Percentiles rank a stretch among this genome's conserved stretches.
phyloP scores from a whole-genome alignment of 1,140 invertebrate genomes.

The Trialeurodes vaporariorum region DNA sequence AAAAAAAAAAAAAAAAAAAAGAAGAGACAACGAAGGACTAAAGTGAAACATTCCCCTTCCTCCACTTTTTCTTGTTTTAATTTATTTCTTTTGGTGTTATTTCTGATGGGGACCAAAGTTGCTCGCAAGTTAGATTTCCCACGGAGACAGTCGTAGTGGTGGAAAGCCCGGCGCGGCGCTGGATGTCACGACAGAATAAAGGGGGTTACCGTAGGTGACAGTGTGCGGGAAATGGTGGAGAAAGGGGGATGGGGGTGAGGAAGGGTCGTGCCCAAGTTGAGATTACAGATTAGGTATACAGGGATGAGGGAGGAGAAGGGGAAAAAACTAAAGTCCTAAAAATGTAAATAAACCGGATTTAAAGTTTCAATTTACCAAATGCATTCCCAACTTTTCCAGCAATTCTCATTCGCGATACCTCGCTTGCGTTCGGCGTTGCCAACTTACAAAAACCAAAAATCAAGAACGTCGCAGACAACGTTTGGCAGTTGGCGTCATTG shows the following conservation, averaged over 20 bases:
- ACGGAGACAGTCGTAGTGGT: not conserved
- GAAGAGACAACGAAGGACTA: too few species aligned
- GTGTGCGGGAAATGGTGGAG: too few species aligned
- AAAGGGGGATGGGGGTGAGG: too few species aligned
- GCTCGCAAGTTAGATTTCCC: not conserved
- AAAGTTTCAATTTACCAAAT: slow-evolving; percentile 1
- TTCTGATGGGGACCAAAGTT: not conserved
- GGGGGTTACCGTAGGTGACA: too few species aligned
- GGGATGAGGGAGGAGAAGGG: not conserved
- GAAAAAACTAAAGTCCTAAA: not conserved
- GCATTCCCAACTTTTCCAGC: not conserved
- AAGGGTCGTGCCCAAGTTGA: not conserved
- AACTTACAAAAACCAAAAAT: too few species aligned
- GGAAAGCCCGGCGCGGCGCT: not conserved
- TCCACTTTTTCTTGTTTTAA: not conserved
- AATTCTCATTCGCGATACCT: not conserved
- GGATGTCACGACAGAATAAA: not conserved
- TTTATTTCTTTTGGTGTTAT: too few species aligned
- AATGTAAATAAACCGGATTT: not conserved
- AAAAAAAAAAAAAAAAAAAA: too few species aligned
- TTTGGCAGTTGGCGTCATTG: too few species aligned
- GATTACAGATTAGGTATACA: not conserved
- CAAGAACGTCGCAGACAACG: too few species aligned
- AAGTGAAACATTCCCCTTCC: too few species aligned
- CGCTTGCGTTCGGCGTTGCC: too few species aligned